Percentiles rank a stretch among this genome's conserved stretches.
Conservation (phyloP, 1,140 invertebrate genomes). For the Halyomorpha halys region DNA sequence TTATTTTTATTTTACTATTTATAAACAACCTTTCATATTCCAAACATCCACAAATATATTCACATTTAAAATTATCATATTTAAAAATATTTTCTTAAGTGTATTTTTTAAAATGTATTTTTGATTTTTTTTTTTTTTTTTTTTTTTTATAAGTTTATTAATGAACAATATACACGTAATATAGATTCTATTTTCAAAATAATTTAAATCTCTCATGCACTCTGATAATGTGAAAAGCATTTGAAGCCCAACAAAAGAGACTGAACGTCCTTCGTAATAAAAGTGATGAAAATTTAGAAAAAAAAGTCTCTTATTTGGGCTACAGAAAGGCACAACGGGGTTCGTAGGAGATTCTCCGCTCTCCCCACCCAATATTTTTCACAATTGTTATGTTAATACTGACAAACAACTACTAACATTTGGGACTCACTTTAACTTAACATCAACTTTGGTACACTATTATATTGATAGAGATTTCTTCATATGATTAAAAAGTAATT, state of each 20-base stretch:
- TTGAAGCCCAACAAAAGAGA: conserved; percentile 16
- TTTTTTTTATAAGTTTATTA: not conserved
- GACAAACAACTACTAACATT: conserved; percentile 7
- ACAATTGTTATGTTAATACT: conserved; percentile 1
- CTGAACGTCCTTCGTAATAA: conserved; percentile 8
- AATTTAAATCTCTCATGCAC: conserved; percentile 5
- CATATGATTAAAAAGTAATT: no score
- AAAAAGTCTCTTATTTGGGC: conserved; percentile 10
- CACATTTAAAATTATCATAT: conserved; percentile 1
- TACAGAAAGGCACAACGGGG: conserved; percentile 14
- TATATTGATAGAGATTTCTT: not conserved
- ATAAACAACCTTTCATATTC: conserved; percentile 5
- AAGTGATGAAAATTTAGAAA: not conserved
- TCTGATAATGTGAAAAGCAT: conserved; percentile 18
- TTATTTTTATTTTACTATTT: not conserved
- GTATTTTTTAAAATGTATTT: not conserved
- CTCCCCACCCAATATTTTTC: not conserved
- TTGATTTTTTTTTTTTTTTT: no score
- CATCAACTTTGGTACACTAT: not conserved
- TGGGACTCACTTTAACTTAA: not conserved
- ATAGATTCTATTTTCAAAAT: conserved; percentile 15
- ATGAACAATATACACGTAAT: not conserved
- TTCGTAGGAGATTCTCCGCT: not conserved
- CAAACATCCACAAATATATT: not conserved
- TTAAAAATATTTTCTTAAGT: conserved; percentile 5